Base-by-base conservation (phyloP, 2,888 invertebrate genomes). In the Trichogramma evanescens region DNA sequence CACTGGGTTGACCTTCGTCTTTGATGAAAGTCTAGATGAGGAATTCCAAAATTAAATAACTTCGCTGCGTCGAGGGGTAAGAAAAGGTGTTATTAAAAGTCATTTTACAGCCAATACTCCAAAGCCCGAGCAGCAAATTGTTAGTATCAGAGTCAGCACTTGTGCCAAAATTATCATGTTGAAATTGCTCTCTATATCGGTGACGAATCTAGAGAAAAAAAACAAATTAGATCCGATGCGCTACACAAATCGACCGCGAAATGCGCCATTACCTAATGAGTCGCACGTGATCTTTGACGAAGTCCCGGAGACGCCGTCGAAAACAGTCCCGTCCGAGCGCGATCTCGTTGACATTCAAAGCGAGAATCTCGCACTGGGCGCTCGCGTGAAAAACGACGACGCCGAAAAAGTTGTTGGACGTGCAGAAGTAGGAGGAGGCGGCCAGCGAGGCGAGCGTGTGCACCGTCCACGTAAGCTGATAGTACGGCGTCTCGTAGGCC, bases 351-450 rank as follows among this genome's bases (percentile, higher is more conserved):
- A 54, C 51, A 5, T 51, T 58, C 2, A 8, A 8, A 1, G 5
- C 49, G 6, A 63, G 8, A 6, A 59, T 61, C 43, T 64, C 59
- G 13, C 54, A 59, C 44, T 59, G 61, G 0, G 55, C 61, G 46
- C 53, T 48, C 0, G 59, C 61, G n/a, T 64, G 63, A 54, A 64
- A 59, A 2, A 64, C 59, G 1, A 64, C 41, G n/a, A 53, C 53
- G 0, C 56, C 63, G 6, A 63, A 61, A 9, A 56, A 57, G 6
- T 59, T 59, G 38, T 61, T 59, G 1, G 56, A 50, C 4, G 54
- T 52, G 2, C 54, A 42, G 43, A 51, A 54, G 1, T 45, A 26
- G 1, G 54, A 8, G 0, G 42, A 42, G 3, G 50, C 51, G 26
- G 48, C 41, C 8, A 26, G 10, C 0, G 44, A 13, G 4, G 42